Percentiles rank a stretch among this genome's conserved stretches.
Evolutionary conservation across 1,140 invertebrate species (phyloP).

Genomic region (Idris sp.): DNA sequence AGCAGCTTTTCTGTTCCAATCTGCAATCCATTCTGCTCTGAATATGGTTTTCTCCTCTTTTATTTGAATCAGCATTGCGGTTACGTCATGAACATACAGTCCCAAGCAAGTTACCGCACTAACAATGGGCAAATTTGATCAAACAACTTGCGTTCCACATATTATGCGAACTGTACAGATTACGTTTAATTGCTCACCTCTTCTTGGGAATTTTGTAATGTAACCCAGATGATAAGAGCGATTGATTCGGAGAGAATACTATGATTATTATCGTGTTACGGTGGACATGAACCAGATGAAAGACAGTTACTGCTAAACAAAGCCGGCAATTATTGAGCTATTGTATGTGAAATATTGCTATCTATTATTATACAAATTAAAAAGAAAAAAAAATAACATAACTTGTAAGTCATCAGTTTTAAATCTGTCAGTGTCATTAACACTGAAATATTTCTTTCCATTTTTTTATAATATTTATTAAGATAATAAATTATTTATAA

Average conservation of each 20-base stretch:
- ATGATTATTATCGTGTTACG: slow-evolving; percentile 2
- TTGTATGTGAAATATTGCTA: slow-evolving; percentile 35
- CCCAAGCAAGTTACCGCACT: slow-evolving; percentile 15
- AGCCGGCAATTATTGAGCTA: slow-evolving; percentile 50
- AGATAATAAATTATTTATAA: too few species aligned
- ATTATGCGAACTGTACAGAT: slow-evolving; percentile 29
- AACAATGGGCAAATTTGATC: slow-evolving; percentile 39
- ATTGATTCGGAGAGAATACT: slow-evolving; percentile 22
- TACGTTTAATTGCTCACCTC: slow-evolving; percentile 20
- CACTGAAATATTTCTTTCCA: slow-evolving; percentile 38
- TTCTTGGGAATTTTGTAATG: slow-evolving; percentile 23
- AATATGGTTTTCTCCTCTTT: slow-evolving; percentile 13
- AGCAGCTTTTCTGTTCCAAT: too few species aligned
- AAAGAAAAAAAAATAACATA: slow-evolving; percentile 43
- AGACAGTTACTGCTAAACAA: slow-evolving; percentile 45
- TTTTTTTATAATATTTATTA: too few species aligned
- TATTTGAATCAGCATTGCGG: not conserved
- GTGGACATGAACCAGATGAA: slow-evolving; percentile 22
- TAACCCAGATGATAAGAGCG: slow-evolving; percentile 28
- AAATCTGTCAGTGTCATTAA: slow-evolving; percentile 30
- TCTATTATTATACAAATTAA: slow-evolving; percentile 36
- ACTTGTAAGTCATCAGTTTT: slow-evolving; percentile 32
- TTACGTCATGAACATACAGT: slow-evolving; percentile 33
- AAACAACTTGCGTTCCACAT: slow-evolving; percentile 36
- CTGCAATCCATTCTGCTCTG: slow-evolving; percentile 16